A percentile compares a stretch with the other conserved stretches of the same genome.
Evolutionary conservation across 2,113 vertebrate species (phyloP).

Genomic region (Pangasianodon hypophthalmus): DNA sequence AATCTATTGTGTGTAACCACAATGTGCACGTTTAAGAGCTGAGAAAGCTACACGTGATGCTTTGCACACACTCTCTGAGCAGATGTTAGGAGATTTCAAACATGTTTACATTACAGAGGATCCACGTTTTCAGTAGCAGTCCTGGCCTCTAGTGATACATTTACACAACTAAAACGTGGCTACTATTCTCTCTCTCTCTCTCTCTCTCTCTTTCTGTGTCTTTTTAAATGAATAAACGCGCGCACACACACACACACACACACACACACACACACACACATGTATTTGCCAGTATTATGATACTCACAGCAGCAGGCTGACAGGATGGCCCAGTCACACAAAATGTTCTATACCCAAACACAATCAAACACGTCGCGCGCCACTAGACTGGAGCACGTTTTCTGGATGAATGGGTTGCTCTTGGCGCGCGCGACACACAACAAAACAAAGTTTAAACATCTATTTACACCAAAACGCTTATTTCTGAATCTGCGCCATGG

Average conservation of each 20-base stretch:
- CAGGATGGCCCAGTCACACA: background rate
- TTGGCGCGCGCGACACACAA: background rate
- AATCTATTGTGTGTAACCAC: background rate
- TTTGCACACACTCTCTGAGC: background rate
- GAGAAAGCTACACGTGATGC: background rate
- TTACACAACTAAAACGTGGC: background rate
- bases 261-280: background rate
- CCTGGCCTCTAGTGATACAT: background rate
- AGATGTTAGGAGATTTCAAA: background rate
- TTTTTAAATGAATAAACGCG: background rate
- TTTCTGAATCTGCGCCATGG: background rate
- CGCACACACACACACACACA: background rate
- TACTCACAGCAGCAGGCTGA: background rate
- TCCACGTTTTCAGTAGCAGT: background rate
- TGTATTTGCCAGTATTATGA: background rate
- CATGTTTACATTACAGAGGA: slow-evolving; percentile 10
- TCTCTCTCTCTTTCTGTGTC: background rate
- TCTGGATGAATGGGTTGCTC: slow-evolving; percentile 4
- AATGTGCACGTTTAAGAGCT: background rate
- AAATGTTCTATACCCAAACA: background rate
- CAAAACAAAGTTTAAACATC: slow-evolving; percentile 28
- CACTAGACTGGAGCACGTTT: background rate
- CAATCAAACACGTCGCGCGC: background rate
- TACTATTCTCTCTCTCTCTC: background rate
- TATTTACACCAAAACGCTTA: background rate